Percentiles rank a stretch among this genome's conserved stretches.
Conservation (phyloP, 1,140 invertebrate species). For the Hyles vespertilio region DNA sequence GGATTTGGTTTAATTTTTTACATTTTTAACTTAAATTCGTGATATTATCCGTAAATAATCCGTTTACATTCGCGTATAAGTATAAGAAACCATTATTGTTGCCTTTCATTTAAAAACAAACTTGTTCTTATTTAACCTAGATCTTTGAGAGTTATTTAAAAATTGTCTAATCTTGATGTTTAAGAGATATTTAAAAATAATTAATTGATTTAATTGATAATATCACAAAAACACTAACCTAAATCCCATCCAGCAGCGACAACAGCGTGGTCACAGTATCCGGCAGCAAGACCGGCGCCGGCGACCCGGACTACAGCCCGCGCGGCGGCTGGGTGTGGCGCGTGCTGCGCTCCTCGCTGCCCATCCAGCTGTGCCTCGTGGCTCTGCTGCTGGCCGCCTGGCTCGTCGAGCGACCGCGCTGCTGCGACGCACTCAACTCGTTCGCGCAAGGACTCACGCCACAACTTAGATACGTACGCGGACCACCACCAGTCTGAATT, state of each 20-base stretch:
- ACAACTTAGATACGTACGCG: conserved; percentile 88
- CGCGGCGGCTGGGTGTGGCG: conserved; percentile 83
- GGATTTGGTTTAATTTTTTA: too few species aligned
- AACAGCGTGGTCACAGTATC: conserved; percentile 33
- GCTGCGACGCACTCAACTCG: conserved; percentile 91
- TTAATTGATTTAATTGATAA: not conserved
- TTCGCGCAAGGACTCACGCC: conserved; percentile 88
- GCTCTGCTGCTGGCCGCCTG: conserved; percentile 88
- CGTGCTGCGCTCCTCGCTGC: conserved; percentile 84
- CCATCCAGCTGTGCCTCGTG: conserved; percentile 89
- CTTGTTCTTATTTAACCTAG: too few species aligned
- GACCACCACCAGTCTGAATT: conserved; percentile 89
- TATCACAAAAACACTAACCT: not conserved
- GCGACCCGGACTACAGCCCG: conserved; percentile 68
- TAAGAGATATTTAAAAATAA: not conserved
- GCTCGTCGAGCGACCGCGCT: conserved; percentile 86
- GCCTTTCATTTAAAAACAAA: too few species aligned
- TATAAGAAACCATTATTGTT: too few species aligned
- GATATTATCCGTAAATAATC: too few species aligned
- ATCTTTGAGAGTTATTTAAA: too few species aligned
- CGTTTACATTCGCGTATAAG: too few species aligned
- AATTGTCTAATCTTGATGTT: too few species aligned
- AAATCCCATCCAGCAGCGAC: conserved; percentile 32
- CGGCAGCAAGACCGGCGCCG: conserved; percentile 49
- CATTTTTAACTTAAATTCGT: too few species aligned